These are phyloP conservation scores for Podocnemis expansa DNA, from an alignment of 2,113 vertebrate genomes.

Conservation along the genomic window DNA sequence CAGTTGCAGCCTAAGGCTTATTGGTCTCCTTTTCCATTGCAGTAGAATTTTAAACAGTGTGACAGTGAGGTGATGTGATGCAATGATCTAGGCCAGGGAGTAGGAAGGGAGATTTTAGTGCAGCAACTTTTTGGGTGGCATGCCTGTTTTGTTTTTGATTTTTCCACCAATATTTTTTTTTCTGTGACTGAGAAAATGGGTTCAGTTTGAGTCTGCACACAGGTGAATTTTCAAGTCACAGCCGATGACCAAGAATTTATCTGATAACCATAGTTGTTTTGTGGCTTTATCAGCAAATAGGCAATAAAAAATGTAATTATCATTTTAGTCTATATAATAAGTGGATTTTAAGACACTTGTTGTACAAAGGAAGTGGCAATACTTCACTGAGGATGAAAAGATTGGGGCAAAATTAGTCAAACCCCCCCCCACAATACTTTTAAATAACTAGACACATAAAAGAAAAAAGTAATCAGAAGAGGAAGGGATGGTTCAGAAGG, in stretches of 20 bases:
- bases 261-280: background rate
- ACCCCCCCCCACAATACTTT: background rate
- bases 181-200: background rate
- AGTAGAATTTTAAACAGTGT: background rate
- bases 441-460: conserved; percentile 28
- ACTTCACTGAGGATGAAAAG: background rate
- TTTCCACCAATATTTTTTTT: background rate
- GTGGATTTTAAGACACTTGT: background rate
- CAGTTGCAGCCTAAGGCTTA: background rate
- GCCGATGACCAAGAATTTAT: background rate
- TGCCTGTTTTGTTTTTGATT: background rate
- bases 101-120: background rate
- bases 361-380: background rate
- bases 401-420: background rate
- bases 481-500: background rate
- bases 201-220: background rate
- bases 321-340: conserved; percentile 14
- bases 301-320: background rate
- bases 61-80: background rate
- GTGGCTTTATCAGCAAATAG: background rate
- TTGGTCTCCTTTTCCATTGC: background rate
- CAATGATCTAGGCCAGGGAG: background rate
- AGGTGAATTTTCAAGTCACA: background rate
- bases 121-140: background rate
- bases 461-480: background rate